A percentile compares a stretch with the other conserved stretches of the same genome.
phyloP scores from a whole-genome alignment of 1,140 invertebrate species.

The Anastatus disparis region DNA sequence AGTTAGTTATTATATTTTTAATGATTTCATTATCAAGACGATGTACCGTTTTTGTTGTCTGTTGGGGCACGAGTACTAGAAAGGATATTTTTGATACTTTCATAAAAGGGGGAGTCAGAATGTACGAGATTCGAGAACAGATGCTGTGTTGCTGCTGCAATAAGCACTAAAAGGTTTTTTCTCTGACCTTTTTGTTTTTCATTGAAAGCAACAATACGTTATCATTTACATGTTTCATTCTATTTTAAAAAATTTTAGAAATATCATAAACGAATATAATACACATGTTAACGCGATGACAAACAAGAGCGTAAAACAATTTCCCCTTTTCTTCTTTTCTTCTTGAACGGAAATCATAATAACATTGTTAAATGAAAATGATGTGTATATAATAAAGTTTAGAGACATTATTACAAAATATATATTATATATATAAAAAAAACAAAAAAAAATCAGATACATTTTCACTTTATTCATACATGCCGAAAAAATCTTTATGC shows the following conservation, averaged over 20 bases:
- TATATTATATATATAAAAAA: not conserved
- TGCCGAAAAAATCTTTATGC: not conserved
- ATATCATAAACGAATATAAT: conserved; percentile 1
- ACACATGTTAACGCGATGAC: not conserved
- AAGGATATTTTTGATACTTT: conserved; percentile 71
- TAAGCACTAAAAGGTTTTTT: not conserved
- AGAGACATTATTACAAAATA: conserved; percentile 20
- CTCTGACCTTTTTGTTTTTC: not conserved
- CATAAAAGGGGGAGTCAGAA: conserved; percentile 62
- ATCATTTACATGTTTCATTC: not conserved
- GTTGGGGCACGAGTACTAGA: conserved; percentile 63
- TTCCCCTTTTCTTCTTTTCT: conserved; percentile 17
- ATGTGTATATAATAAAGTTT: conserved; percentile 35
- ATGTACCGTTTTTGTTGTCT: conserved; percentile 62
- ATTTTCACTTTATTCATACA: conserved; percentile 20
- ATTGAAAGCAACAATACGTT: conserved; percentile 7
- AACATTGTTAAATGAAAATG: conserved; percentile 24
- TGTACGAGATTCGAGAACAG: conserved; percentile 28
- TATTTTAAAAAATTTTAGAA: not conserved
- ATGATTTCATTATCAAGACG: conserved; percentile 57
- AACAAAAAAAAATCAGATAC: not conserved
- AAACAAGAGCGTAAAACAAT: not conserved
- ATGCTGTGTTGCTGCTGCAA: not conserved
- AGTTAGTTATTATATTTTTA: conserved; percentile 54
- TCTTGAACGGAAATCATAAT: not conserved